phyloP scores from a whole-genome alignment of 1,140 invertebrate species.

The Drosophila insularis region DNA sequence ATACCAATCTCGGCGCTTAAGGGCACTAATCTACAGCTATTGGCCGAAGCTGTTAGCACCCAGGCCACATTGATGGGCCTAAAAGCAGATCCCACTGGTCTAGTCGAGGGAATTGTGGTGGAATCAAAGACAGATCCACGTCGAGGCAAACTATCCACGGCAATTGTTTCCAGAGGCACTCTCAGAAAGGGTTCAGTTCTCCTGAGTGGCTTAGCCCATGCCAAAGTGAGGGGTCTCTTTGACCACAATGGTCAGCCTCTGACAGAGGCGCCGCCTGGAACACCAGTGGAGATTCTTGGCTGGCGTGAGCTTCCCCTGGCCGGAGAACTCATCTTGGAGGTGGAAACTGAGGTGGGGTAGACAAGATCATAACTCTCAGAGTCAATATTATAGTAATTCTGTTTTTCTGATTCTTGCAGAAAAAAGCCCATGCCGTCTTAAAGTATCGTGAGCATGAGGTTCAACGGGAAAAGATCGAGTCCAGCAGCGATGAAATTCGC shows the following conservation, averaged over 20 bases:
- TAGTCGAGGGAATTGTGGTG: conserved; percentile 94
- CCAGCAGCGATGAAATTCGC: conserved; percentile 86
- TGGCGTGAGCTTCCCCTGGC: conserved; percentile 94
- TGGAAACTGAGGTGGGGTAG: conserved; percentile 86
- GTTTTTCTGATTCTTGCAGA: conserved; percentile 81
- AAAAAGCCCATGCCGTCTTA: conserved; percentile 88
- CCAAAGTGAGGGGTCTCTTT: conserved; percentile 93
- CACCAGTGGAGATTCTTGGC: conserved; percentile 93
- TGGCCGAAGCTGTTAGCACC: conserved; percentile 92
- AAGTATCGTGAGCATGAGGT: conserved; percentile 85
- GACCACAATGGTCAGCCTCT: conserved; percentile 89
- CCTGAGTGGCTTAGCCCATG: conserved; percentile 92
- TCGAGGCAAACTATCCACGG: conserved; percentile 92
- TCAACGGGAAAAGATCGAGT: conserved; percentile 85
- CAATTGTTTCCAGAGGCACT: conserved; percentile 94
- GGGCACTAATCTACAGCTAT: conserved; percentile 89
- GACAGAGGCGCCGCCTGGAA: conserved; percentile 87
- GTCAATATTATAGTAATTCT: too few relatives aligned
- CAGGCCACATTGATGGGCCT: conserved; percentile 96
- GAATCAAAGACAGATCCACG: conserved; percentile 91
- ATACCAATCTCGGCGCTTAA: conserved; percentile 96
- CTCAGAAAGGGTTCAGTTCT: conserved; percentile 91
- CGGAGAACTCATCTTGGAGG: conserved; percentile 94
- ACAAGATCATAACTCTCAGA: too few relatives aligned
- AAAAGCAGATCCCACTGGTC: conserved; percentile 90